Percentiles rank a stretch among this genome's conserved stretches.
Conservation (phyloP, 2,888 invertebrate genomes). For the Pinctada fucata region DNA sequence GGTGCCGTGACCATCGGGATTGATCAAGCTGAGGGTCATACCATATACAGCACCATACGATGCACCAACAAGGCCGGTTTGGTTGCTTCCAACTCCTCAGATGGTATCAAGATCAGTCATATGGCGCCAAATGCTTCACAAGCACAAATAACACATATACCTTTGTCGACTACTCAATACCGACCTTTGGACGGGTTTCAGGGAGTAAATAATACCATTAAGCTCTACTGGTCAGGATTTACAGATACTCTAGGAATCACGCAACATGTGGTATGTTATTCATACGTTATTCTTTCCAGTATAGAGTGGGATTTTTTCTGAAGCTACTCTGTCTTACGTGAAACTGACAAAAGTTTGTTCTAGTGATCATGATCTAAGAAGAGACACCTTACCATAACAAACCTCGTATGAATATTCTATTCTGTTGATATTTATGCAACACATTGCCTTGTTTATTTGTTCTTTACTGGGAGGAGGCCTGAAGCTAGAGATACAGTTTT, state of each 20-base stretch:
- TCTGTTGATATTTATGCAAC: too few species aligned
- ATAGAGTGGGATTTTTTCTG: too few species aligned
- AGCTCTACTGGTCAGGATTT: constrained; percentile 46
- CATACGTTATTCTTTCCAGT: too few species aligned
- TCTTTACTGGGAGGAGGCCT: too few species aligned
- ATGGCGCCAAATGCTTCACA: constrained; percentile 33
- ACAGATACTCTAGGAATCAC: constrained; percentile 34
- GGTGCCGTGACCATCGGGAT: constrained; percentile 21
- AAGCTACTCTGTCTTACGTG: too few species aligned
- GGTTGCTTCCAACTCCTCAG: constrained; percentile 27
- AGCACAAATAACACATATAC: constrained; percentile 35
- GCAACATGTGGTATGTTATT: constrained; percentile 36
- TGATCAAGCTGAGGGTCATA: constrained; percentile 12
- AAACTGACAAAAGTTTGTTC: too few species aligned
- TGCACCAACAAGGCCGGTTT: constrained; percentile 46
- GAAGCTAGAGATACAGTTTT: too few species aligned
- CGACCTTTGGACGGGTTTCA: constrained; percentile 36
- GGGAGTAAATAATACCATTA: constrained; percentile 33
- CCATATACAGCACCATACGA: constrained; percentile 34
- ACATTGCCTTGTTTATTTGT: too few species aligned
- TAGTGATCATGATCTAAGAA: too few species aligned
- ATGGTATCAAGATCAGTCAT: constrained; percentile 43
- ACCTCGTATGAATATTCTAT: too few species aligned
- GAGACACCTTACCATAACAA: too few species aligned
- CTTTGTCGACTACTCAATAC: constrained; percentile 39